These are phyloP conservation scores for Dynastes maya DNA, from an alignment of 2,888 invertebrate species.

Conservation along the genomic window DNA sequence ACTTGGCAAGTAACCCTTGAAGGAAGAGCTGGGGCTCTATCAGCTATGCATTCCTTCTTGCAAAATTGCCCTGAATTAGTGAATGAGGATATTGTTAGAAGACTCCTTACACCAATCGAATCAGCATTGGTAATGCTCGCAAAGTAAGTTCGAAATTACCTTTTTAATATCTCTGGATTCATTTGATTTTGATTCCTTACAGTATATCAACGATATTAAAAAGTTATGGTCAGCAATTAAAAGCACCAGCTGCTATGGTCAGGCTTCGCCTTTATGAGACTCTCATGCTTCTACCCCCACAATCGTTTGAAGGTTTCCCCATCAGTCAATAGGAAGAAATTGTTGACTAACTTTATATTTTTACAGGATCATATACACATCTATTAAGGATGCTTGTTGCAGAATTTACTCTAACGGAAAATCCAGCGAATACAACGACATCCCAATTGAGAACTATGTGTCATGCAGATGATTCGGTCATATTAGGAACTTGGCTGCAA, in stretches of 20 bases:
- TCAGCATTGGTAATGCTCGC: constrained; percentile 95
- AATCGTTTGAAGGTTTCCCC: constrained; percentile 81
- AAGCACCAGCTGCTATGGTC: constrained; percentile 95
- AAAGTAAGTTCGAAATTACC: constrained; percentile 77
- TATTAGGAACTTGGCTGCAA: constrained; percentile 95
- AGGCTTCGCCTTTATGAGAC: constrained; percentile 94
- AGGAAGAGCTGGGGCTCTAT: constrained; percentile 95
- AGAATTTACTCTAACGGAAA: constrained; percentile 95
- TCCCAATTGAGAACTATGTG: constrained; percentile 88
- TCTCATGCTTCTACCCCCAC: constrained; percentile 82
- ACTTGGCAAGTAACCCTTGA: constrained; percentile 99
- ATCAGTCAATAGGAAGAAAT: too few species aligned
- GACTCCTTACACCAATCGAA: constrained; percentile 93
- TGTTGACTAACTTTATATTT: neutral
- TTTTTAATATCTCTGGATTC: neutral
- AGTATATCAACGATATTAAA: constrained; percentile 90
- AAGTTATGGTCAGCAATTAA: constrained; percentile 91
- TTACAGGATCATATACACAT: constrained; percentile 86
- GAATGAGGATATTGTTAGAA: constrained; percentile 92
- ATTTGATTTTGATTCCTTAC: constrained; percentile 59
- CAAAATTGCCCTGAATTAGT: constrained; percentile 92
- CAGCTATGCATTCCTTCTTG: constrained; percentile 95
- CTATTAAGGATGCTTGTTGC: constrained; percentile 92
- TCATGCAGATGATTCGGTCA: constrained; percentile 91
- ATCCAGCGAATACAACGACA: constrained; percentile 92